Evolutionary conservation across 2,113 vertebrate species (phyloP).

Genomic region (Neotoma lepida): DNA sequence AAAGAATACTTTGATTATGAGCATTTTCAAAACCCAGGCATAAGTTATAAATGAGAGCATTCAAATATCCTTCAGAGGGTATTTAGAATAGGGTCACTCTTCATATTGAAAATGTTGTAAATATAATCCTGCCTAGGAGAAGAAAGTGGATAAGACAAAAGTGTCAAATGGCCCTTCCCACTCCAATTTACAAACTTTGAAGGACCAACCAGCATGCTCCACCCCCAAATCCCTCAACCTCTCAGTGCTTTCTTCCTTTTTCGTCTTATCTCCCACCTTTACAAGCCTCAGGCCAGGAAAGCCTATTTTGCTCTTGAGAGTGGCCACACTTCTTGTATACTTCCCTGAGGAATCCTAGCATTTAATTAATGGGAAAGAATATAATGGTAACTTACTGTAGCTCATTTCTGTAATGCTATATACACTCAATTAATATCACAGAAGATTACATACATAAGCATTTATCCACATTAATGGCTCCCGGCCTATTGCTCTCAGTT

Average conservation of each 20-base stretch:
- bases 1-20: conserved; percentile 61
- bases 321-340: neutral
- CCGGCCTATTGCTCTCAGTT: conserved; percentile 8
- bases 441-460: conserved; percentile 28
- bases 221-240: neutral
- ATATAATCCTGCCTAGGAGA: conserved; percentile 52
- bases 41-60: conserved; percentile 66
- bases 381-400: neutral
- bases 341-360: neutral
- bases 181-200: neutral
- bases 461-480: conserved; percentile 34
- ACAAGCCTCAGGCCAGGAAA: neutral
- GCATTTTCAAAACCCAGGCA: conserved; percentile 61
- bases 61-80: conserved; percentile 23
- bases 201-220: neutral
- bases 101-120: neutral
- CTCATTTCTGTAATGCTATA: neutral
- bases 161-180: conserved; percentile 30
- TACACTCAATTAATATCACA: neutral
- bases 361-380: conserved; percentile 38
- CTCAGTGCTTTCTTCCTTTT: neutral
- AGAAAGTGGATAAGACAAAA: conserved; percentile 43
- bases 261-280: neutral
- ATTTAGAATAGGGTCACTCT: conserved; percentile 52
- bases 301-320: neutral